These are phyloP conservation scores for Coelinius sp. DNA, from an alignment of 2,888 invertebrate genomes.

Conservation along the genomic window DNA sequence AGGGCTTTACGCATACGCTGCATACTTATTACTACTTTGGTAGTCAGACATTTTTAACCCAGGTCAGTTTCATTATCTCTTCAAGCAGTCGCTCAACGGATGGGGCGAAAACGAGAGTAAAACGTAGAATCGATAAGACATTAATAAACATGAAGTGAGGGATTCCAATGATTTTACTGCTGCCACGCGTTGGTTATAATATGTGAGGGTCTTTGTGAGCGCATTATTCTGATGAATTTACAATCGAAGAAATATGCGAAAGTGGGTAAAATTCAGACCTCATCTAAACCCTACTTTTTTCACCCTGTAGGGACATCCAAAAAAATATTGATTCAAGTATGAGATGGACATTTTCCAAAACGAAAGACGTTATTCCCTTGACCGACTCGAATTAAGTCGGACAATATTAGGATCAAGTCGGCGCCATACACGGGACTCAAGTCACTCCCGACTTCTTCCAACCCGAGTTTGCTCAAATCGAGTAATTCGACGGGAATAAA, in stretches of 20 bases:
- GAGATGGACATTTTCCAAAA: not conserved
- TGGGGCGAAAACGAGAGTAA: constrained; percentile 47
- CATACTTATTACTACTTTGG: constrained; percentile 39
- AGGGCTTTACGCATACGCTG: constrained; percentile 25
- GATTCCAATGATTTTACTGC: constrained; percentile 40
- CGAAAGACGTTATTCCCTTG: too few species aligned
- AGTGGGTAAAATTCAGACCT: not conserved
- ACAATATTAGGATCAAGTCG: too few species aligned
- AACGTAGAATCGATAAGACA: constrained; percentile 62
- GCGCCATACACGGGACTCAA: too few species aligned
- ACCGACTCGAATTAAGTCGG: too few species aligned
- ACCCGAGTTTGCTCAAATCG: too few species aligned
- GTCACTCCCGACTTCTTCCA: too few species aligned
- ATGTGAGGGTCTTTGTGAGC: not conserved
- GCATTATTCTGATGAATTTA: not conserved
- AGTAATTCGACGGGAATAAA: too few species aligned
- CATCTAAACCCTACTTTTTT: not conserved
- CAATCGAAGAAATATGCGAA: not conserved
- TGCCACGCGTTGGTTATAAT: constrained; percentile 19
- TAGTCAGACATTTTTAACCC: constrained; percentile 46
- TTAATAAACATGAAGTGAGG: constrained; percentile 64
- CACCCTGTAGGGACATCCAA: not conserved
- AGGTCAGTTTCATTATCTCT: constrained; percentile 66
- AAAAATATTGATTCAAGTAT: not conserved
- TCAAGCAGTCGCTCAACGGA: constrained; percentile 11